Evolutionary conservation across 2,797 vertebrate species (phyloP), one percentile per base, ranked within the genome.

Genomic region (Epinephelus awoara): DNA sequence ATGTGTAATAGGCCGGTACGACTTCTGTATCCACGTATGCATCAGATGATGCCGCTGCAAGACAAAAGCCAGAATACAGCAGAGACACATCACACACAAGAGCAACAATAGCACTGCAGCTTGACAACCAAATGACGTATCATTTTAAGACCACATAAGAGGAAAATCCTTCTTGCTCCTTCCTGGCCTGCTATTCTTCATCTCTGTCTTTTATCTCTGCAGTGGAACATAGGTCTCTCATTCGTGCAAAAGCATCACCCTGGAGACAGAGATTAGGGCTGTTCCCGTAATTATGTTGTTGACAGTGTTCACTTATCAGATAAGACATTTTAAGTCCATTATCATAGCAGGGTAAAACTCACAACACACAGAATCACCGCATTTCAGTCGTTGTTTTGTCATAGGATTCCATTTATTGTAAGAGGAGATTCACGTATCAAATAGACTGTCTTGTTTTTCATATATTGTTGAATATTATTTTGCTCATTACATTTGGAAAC

Each of bases 141-240:
- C 3, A 27, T 47, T 54, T 25, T 3, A 58, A 55, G 29, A 38
- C 9, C 4, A 42, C 12, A 14, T 38, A 29, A 56, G 27, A 61
- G 25, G 8, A 49, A 70, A 50, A 29, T 13, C 27, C 18, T 59
- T 52, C 42, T 46, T 42, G 14, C 23, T 72, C 12, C 29, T 27
- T 72, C 8, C 46, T 47, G 29, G 44, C 29, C 56, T 7, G 50
- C 29, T n/a, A 11, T 15, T 15, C 57, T 70, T 47, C 44, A 67
- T 77, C 58, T 75, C 51, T 78, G 61, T 50, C 63, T 65, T 76
- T 63, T 65, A 76, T 76, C 25, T 75, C 29, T 72, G 49, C 77
- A 58, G n/a, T 25, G 68, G 69, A 50, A 15, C 34, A 42, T 34
- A 72, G 25, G 25, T 70, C 50, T 74, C 65, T 72, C 54, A 54